Evolutionary conservation across 2,888 invertebrate species (phyloP).

Genomic region (Cancer borealis): DNA sequence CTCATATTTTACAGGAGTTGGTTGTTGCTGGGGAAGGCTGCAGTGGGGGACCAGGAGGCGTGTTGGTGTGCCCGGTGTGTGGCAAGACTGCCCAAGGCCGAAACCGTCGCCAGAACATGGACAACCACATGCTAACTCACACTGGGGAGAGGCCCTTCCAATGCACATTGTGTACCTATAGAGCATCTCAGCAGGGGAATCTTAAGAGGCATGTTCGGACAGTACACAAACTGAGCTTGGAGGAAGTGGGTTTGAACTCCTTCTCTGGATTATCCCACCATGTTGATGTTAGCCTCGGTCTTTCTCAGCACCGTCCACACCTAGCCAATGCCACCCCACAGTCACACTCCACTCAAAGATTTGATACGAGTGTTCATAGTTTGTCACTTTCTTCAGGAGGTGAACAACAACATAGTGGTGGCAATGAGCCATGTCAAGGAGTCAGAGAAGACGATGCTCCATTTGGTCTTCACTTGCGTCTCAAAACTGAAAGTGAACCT

Average conservation of each 20-base stretch:
- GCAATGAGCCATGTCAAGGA: neutral
- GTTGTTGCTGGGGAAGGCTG: constrained; percentile 71
- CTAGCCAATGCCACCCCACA: constrained; percentile 39
- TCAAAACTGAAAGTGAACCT: constrained; percentile 60
- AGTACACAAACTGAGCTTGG: constrained; percentile 65
- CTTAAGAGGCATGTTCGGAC: constrained; percentile 73
- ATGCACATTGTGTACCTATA: constrained; percentile 74
- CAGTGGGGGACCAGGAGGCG: constrained; percentile 67
- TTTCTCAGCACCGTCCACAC: constrained; percentile 49
- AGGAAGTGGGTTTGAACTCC: constrained; percentile 62
- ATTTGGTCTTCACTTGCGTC: constrained; percentile 68
- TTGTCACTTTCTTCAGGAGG: constrained; percentile 54
- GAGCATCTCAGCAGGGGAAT: constrained; percentile 75
- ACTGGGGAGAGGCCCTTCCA: constrained; percentile 75
- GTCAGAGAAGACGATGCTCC: constrained; percentile 63
- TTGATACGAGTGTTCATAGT: constrained; percentile 58
- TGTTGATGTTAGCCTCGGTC: constrained; percentile 38
- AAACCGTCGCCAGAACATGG: constrained; percentile 76
- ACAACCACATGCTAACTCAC: constrained; percentile 77
- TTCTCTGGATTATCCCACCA: constrained; percentile 51
- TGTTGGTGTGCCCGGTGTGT: constrained; percentile 74
- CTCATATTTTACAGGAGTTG: constrained; percentile 74
- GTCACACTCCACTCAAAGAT: constrained; percentile 48
- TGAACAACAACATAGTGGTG: constrained; percentile 43
- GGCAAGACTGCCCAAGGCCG: constrained; percentile 75